Base-by-base conservation (phyloP, 2,113 vertebrate species). In the Hystrix cristata region DNA sequence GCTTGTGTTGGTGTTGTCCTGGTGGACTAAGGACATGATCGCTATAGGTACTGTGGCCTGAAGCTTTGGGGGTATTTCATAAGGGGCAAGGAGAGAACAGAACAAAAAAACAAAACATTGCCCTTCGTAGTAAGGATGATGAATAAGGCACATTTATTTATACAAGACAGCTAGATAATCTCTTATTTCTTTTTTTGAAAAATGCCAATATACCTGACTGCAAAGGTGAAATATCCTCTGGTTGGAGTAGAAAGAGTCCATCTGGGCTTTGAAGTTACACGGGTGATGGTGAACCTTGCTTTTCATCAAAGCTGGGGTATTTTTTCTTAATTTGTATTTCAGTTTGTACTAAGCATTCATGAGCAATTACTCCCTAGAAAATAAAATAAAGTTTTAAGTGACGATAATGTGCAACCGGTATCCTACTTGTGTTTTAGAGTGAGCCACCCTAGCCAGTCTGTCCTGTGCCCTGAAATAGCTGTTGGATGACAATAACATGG, bases 261-360 rank as follows among this genome's bases (percentile, higher is more conserved):
- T 29, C 46, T 78, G 72, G 29, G 10, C 57, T 83, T 94, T 43
- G 62, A 80, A 31, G 51, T 74, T 31, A 71, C 15, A 3, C 31
- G 29, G 46, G 53, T 59, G 23, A 25, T 76, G n/a, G 16, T 43
- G 72, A 62, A 4, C 9, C 53, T 95, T 69, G n/a, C n/a, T 43
- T 5, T 71, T 83, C 69, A 85, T 65, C 60, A 85, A 91, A 53
- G 15, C 83, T 29, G 7, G 7, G 38, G 4, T 78, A 27, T n/a
- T 74, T 94, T 91, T 82, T 46, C 46, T 84, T 38, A 43, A 34
- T 57, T 91, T 81, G 85, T 34, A 51, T 74, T 91, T 92, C 25
- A 27, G 12, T 86, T 94, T 85, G 48, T 82, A 59, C 51, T 59
- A 80, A 83, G 15, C n/a, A 89, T 19, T 69, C 8, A 15, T 57